Percentiles rank a stretch among this genome's conserved stretches.
These are phyloP conservation scores for Arge pagana DNA, from an alignment of 2,888 invertebrate genomes.

Conservation along the genomic window DNA sequence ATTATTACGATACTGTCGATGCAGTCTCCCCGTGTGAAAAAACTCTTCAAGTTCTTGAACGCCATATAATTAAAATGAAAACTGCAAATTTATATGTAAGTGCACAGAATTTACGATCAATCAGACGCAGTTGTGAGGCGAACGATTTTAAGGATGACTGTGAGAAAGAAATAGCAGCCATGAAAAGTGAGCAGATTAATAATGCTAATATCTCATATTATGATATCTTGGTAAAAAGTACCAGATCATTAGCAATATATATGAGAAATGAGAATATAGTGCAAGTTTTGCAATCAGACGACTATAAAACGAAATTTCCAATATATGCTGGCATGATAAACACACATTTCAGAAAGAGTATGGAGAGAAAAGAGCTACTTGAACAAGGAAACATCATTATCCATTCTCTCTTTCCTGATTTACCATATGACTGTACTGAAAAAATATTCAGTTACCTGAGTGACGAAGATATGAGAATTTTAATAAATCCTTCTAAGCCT, in stretches of 20 bases:
- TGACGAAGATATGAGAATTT: too few relatives aligned
- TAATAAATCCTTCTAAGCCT: too few relatives aligned
- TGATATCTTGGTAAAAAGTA: constrained; percentile 7
- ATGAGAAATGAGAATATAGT: constrained; percentile 24
- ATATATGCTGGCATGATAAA: constrained; percentile 23
- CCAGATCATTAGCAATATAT: constrained; percentile 15
- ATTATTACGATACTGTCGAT: too few relatives aligned
- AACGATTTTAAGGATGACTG: neutral
- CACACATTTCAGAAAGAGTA: constrained; percentile 20
- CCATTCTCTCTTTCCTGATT: too few relatives aligned
- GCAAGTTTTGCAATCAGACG: constrained; percentile 22
- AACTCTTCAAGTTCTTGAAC: too few relatives aligned
- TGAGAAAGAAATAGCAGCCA: constrained; percentile 10
- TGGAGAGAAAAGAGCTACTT: constrained; percentile 21
- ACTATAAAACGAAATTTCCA: constrained; percentile 25
- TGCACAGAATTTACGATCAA: too few relatives aligned
- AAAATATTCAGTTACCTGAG: too few relatives aligned
- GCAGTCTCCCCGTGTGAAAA: too few relatives aligned
- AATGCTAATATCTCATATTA: constrained; percentile 8
- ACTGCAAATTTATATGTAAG: too few relatives aligned
- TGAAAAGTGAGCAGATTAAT: constrained; percentile 9
- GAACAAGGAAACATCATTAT: constrained; percentile 12
- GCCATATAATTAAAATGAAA: too few relatives aligned
- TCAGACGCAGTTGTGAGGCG: too few relatives aligned
- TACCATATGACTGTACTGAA: too few relatives aligned